Conservation (phyloP, 1,140 invertebrate species). For the Cherax quadricarinatus region DNA sequence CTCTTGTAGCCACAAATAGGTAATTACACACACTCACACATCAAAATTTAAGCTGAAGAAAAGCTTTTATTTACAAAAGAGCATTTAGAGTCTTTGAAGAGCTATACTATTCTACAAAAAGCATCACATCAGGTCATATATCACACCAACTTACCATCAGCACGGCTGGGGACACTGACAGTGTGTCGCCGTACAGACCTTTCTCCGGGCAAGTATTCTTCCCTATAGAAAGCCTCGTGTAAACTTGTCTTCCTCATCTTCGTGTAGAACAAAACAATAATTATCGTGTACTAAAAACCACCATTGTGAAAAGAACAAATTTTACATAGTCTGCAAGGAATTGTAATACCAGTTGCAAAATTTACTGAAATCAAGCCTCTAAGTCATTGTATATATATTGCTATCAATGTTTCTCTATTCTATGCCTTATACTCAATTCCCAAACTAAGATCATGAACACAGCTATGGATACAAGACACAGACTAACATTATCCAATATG, state of each 20-base stretch:
- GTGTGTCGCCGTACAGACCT: conserved; percentile 52
- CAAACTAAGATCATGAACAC: neutral
- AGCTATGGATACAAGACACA: neutral
- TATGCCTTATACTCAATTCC: neutral
- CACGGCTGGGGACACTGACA: conserved; percentile 38
- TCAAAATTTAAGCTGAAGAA: conserved; percentile 19
- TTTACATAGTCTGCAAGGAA: neutral
- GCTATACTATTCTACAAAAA: conserved; percentile 43
- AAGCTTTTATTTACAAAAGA: neutral
- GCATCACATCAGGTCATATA: conserved; percentile 13
- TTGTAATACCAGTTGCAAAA: neutral
- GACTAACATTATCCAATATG: neutral
- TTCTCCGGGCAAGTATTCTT: conserved; percentile 49
- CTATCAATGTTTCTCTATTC: neutral
- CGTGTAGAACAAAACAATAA: conserved; percentile 48
- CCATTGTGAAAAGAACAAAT: neutral
- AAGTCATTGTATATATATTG: neutral
- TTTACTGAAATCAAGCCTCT: neutral
- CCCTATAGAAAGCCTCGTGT: conserved; percentile 41
- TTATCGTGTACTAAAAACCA: conserved; percentile 25
- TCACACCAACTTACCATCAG: conserved; percentile 37
- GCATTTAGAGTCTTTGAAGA: neutral
- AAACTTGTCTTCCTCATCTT: conserved; percentile 58
- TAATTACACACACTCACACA: neutral
- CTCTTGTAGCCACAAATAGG: no score